Conservation (phyloP, 2,888 invertebrate genomes). For the Parnassius mnemosyne region DNA sequence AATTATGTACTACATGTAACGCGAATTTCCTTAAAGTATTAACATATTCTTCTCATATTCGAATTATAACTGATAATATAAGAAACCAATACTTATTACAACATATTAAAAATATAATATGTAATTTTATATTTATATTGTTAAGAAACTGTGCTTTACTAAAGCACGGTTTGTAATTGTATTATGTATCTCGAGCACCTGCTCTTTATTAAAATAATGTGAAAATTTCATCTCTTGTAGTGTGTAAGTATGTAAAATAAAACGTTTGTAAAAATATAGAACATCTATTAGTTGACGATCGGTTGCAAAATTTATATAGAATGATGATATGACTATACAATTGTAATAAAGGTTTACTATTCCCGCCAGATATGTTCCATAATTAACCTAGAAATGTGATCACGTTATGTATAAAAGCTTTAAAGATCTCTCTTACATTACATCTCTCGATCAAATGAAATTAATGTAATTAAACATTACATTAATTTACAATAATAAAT, state of each 20-base stretch:
- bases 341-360: conserved; percentile 27
- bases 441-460: conserved; percentile 10
- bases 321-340: conserved; percentile 31
- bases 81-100: too few relatives aligned
- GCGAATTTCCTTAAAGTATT: too few relatives aligned
- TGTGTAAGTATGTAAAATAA: conserved; percentile 15
- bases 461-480: conserved; percentile 9
- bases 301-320: conserved; percentile 16
- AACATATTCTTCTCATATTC: too few relatives aligned
- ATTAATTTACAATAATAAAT: conserved; percentile 32
- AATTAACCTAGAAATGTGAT: conserved; percentile 32
- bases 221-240: conserved; percentile 7
- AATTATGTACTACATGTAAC: neutral
- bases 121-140: too few relatives aligned
- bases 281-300: conserved; percentile 16
- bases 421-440: conserved; percentile 11
- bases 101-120: too few relatives aligned
- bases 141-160: too few relatives aligned
- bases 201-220: conserved; percentile 10
- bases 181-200: neutral
- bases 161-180: neutral
- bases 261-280: conserved; percentile 21
- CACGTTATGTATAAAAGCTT: conserved; percentile 18
- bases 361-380: conserved; percentile 38
- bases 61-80: too few relatives aligned